Evolutionary conservation across 2,797 vertebrate genomes (phyloP).

Genomic region (Peromyscus attwateri): DNA sequence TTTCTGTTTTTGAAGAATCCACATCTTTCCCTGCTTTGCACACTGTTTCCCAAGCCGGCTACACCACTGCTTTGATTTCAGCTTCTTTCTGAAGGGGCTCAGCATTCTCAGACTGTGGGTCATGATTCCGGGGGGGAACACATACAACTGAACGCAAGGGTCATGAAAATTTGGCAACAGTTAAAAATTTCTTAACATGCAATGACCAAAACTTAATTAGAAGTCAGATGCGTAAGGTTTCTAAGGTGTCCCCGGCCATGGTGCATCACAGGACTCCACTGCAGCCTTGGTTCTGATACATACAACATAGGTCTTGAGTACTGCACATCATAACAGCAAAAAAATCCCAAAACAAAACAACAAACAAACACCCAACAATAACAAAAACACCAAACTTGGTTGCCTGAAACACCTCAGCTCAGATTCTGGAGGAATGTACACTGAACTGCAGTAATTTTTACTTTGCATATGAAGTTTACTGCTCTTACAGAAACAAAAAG

Average conservation of each 20-base stretch:
- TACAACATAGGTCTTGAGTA: not conserved
- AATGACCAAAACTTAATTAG: not conserved
- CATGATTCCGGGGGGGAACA: too few relatives aligned
- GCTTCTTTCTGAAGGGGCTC: not conserved
- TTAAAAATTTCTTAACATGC: not conserved
- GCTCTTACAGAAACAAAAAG: not conserved
- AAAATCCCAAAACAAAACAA: not conserved
- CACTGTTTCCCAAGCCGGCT: fast-evolving
- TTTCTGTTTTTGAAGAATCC: not conserved
- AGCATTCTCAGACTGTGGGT: not conserved
- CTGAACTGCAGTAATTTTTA: not conserved
- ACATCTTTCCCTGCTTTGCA: fast-evolving
- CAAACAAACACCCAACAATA: not conserved
- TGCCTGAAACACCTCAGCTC: not conserved
- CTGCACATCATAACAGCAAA: not conserved
- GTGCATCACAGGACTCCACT: not conserved
- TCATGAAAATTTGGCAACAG: not conserved
- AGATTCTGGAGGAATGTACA: not conserved
- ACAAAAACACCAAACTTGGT: not conserved
- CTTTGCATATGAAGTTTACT: not conserved
- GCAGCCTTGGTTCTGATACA: not conserved
- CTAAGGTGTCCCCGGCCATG: too few relatives aligned
- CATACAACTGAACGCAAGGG: not conserved
- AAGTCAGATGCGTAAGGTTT: not conserved
- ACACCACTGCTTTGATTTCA: fast-evolving